phyloP scores from a whole-genome alignment of 2,888 invertebrate genomes.

The Ennomos erosarius region DNA sequence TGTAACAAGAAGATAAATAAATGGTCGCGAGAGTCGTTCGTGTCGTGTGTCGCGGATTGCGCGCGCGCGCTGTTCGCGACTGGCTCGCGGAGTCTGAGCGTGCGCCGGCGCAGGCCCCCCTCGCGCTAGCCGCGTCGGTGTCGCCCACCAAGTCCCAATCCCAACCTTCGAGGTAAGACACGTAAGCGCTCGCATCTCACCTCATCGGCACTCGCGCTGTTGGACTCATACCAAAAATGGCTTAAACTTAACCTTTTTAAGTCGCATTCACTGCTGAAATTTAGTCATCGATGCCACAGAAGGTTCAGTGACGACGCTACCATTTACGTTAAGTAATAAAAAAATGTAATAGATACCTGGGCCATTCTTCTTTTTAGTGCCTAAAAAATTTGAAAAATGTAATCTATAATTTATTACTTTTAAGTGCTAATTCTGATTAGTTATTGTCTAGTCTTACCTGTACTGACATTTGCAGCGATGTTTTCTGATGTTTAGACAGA shows the following conservation, averaged over 20 bases:
- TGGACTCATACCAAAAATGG: constrained; percentile 81
- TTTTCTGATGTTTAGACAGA: no score
- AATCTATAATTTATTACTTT: no score
- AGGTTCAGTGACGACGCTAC: constrained; percentile 19
- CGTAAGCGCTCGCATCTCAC: constrained; percentile 80
- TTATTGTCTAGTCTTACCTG: no score
- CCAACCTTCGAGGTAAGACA: constrained; percentile 67
- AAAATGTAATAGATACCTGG: no score
- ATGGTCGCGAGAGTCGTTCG: constrained; percentile 82
- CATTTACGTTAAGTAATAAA: no score
- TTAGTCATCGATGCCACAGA: constrained; percentile 50
- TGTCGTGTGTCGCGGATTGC: constrained; percentile 71
- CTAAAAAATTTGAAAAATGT: no score
- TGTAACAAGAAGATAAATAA: constrained; percentile 61
- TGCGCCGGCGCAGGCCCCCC: constrained; percentile 56
- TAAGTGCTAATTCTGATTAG: no score
- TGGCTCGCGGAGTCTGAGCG: constrained; percentile 76
- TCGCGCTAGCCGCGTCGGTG: constrained; percentile 50
- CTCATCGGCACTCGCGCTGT: constrained; percentile 46
- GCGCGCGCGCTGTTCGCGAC: constrained; percentile 80
- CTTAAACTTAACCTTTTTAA: constrained; percentile 59
- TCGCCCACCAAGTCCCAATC: constrained; percentile 60
- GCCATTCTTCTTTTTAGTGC: no score
- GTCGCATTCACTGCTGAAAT: constrained; percentile 48
- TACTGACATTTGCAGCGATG: no score